These are phyloP conservation scores for Setipinna tenuifilis DNA, from an alignment of 2,797 vertebrate species.

Conservation along the genomic window DNA sequence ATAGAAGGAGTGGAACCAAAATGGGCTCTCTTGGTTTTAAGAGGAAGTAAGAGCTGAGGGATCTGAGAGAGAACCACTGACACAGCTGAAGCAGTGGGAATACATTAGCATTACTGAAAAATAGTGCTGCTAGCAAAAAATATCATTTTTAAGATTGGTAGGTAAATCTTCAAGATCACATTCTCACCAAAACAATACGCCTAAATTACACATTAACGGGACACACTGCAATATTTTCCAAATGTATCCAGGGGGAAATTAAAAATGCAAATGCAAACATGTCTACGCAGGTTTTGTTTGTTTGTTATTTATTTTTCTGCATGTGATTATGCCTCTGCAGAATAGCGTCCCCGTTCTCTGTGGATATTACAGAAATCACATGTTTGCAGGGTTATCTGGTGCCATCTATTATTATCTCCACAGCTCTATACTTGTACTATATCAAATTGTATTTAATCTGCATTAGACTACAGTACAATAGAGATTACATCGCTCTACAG, in stretches of 20 bases:
- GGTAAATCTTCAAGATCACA: not conserved
- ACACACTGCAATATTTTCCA: not conserved
- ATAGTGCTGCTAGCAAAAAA: not conserved
- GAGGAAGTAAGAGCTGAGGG: not conserved
- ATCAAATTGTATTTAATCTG: conserved; percentile 18
- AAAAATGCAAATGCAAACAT: not conserved
- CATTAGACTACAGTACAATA: not conserved
- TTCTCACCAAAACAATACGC: not conserved
- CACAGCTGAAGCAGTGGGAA: not conserved
- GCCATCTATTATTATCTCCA: not conserved
- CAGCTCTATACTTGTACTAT: not conserved
- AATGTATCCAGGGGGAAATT: not conserved
- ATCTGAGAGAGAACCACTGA: not conserved
- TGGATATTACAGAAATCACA: not conserved
- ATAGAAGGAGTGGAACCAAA: not conserved
- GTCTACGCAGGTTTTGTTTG: not conserved
- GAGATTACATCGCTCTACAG: not conserved
- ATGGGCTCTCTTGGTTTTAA: not conserved
- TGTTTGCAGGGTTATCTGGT: not conserved
- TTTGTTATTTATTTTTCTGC: not conserved
- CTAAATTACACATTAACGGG: not conserved
- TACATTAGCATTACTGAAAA: not conserved
- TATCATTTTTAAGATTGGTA: not conserved
- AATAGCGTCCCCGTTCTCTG: not conserved
- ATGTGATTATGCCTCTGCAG: not conserved